Evolutionary conservation across 2,113 vertebrate species (phyloP).

Genomic region (Saimiri boliviensis): DNA sequence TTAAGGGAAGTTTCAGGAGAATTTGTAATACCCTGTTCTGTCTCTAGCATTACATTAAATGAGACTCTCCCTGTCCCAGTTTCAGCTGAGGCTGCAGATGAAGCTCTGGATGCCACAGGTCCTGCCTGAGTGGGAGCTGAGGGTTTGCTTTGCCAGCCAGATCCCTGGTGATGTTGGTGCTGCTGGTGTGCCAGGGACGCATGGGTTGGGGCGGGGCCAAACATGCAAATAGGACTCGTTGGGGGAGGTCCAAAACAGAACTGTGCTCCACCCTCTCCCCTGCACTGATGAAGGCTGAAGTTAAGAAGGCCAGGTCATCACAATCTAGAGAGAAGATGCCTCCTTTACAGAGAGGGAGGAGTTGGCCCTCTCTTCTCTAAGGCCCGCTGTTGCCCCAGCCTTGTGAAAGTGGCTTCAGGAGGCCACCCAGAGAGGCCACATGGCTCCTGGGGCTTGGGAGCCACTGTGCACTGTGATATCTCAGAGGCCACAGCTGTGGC

Average conservation of each 20-base stretch:
- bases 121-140: background rate
- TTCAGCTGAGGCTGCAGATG: background rate
- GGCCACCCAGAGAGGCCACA: background rate
- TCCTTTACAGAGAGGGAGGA: too few relatives aligned
- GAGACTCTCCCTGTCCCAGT: background rate
- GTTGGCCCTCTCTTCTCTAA: accelerated
- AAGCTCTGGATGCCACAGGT: background rate
- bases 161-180: background rate
- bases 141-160: background rate
- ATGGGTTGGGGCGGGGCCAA: too few relatives aligned
- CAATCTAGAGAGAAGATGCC: background rate
- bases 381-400: accelerated
- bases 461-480: background rate
- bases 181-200: background rate
- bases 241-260: accelerated
- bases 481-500: background rate
- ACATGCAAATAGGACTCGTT: accelerated
- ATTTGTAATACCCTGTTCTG: too few relatives aligned
- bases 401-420: background rate
- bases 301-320: too few relatives aligned
- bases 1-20: background rate
- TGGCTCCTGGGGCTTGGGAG: background rate
- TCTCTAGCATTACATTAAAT: background rate
- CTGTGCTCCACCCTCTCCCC: background rate
- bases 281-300: too few relatives aligned